Evolutionary conservation across 2,113 vertebrate genomes (phyloP).

Genomic region (Micromys minutus): DNA sequence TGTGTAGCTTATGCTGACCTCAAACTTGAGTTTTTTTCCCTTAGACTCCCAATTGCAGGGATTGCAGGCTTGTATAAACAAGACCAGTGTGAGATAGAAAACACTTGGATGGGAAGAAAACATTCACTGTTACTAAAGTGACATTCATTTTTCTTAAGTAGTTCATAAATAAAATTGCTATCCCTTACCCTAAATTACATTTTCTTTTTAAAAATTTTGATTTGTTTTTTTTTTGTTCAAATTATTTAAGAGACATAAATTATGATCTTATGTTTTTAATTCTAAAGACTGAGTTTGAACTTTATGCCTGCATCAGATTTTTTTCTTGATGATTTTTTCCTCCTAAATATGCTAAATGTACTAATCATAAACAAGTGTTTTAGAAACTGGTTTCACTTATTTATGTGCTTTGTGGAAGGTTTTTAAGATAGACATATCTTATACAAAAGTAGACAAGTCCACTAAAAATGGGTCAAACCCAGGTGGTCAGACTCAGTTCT

Average conservation of each 20-base stretch:
- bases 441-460: neutral
- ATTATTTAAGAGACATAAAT: conserved; percentile 19
- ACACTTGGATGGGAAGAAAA: neutral
- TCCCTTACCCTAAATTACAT: neutral
- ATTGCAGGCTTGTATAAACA: neutral
- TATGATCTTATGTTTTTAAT: conserved; percentile 28
- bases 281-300: conserved; percentile 39
- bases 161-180: neutral
- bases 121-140: neutral
- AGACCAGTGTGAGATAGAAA: neutral
- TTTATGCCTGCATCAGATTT: conserved; percentile 8
- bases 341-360: conserved; percentile 21
- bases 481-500: neutral
- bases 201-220: conserved; percentile 28
- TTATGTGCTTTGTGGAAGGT: neutral
- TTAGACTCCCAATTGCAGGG: neutral
- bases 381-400: neutral
- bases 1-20: neutral
- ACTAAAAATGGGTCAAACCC: neutral
- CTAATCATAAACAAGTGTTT: neutral
- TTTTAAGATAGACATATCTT: neutral
- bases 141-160: neutral
- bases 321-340: neutral
- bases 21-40: neutral
- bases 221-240: neutral